Conservation (phyloP, 1,140 invertebrate genomes). For the Steinernema khuongi region DNA sequence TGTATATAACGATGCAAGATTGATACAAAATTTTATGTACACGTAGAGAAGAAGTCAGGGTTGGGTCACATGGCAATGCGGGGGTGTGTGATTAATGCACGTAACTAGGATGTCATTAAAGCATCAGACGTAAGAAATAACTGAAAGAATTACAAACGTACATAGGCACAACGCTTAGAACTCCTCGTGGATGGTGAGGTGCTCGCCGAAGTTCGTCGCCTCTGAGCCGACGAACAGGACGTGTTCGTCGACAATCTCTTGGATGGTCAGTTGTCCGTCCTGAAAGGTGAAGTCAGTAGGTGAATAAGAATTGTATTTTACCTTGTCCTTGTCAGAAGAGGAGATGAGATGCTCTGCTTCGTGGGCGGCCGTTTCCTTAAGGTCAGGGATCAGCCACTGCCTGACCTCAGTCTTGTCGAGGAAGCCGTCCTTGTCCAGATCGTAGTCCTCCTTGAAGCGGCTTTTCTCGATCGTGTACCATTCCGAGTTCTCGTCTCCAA, state of each 20-base stretch:
- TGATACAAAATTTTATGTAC: not conserved
- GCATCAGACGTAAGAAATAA: not conserved
- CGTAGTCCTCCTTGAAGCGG: conserved; percentile 81
- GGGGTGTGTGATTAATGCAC: not conserved
- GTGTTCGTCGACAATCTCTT: conserved; percentile 81
- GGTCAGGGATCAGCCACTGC: conserved; percentile 84
- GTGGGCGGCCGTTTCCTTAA: conserved; percentile 76
- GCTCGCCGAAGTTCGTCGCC: conserved; percentile 87
- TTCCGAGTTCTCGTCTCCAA: conserved; percentile 70
- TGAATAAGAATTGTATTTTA: conserved; percentile 16
- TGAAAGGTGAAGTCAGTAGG: conserved; percentile 29
- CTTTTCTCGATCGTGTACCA: conserved; percentile 78
- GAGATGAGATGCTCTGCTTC: conserved; percentile 86
- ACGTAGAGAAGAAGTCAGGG: not conserved
- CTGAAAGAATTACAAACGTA: no score
- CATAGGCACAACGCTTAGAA: no score
- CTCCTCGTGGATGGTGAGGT: conserved; percentile 66
- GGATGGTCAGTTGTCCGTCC: conserved; percentile 74
- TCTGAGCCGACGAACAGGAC: conserved; percentile 90
- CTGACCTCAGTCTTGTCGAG: conserved; percentile 75
- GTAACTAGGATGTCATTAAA: not conserved
- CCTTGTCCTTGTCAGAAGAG: conserved; percentile 76
- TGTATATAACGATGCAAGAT: not conserved
- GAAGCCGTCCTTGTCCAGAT: conserved; percentile 77
- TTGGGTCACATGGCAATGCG: not conserved